phyloP scores from a whole-genome alignment of 2,113 vertebrate species.

The Tupaia tana region DNA sequence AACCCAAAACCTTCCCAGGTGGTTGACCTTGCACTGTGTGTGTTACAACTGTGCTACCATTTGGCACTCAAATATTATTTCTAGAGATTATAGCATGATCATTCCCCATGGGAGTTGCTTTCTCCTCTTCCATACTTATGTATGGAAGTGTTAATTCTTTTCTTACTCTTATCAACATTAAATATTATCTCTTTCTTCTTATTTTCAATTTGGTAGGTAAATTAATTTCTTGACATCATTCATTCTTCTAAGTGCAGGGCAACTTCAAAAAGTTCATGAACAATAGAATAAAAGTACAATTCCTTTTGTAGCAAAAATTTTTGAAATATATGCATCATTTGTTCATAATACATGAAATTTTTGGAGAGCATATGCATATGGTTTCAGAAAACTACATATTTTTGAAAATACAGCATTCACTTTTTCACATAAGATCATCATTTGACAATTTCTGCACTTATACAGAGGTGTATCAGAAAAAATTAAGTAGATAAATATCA shows the following conservation, averaged over 20 bases:
- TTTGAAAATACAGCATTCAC: neutral
- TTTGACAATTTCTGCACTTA: neutral
- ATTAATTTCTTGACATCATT: neutral
- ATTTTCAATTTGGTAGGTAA: neutral
- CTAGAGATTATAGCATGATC: no score
- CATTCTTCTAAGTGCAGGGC: neutral
- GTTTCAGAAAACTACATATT: neutral
- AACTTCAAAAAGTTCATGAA: no score
- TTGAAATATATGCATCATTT: no score
- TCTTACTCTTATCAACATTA: neutral
- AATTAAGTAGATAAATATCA: neutral
- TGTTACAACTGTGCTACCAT: no score
- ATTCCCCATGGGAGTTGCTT: no score
- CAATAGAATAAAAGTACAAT: no score
- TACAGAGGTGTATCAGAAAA: neutral
- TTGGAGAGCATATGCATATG: no score
- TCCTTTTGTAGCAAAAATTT: no score
- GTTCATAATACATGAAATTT: no score
- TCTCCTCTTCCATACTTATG: no score
- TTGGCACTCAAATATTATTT: neutral
- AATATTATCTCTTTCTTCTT: neutral
- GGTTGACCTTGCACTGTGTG: no score
- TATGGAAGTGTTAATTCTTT: neutral
- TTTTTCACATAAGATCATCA: neutral
- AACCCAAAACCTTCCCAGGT: no score